Percentiles rank a stretch among this genome's conserved stretches.
These are phyloP conservation scores for Platanista minor DNA, from an alignment of 2,113 vertebrate species.

Conservation along the genomic window DNA sequence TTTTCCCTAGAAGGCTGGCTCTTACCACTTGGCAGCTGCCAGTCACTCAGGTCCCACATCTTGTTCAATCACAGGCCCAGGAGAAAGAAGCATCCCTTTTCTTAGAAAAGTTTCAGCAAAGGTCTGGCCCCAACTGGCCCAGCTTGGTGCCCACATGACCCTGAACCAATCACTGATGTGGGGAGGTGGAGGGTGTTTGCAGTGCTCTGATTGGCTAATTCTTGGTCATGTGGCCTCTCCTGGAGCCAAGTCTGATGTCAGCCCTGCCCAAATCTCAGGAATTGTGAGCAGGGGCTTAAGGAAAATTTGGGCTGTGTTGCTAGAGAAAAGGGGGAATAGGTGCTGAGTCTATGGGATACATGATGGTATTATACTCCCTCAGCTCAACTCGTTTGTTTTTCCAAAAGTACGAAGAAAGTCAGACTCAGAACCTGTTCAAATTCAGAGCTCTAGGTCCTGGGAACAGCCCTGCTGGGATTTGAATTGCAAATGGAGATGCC, in stretches of 20 bases:
- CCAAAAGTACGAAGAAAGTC: not conserved
- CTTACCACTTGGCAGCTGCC: not conserved
- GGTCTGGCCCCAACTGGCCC: not conserved
- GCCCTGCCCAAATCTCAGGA: not conserved
- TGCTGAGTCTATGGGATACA: not conserved
- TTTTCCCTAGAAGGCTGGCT: not conserved
- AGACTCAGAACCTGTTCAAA: not conserved
- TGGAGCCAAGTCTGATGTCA: not conserved
- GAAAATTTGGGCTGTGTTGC: not conserved
- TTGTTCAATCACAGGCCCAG: not conserved
- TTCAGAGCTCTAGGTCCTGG: not conserved
- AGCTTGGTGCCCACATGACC: not conserved
- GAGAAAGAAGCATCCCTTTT: not conserved
- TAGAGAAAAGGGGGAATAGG: not conserved
- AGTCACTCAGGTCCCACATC: not conserved
- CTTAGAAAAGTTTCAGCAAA: not conserved
- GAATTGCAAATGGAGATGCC: not conserved
- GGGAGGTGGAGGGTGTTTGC: not conserved
- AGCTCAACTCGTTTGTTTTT: not conserved
- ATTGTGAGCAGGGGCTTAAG: not conserved
- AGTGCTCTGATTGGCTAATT: not conserved
- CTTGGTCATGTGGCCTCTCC: not conserved
- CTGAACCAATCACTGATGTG: not conserved
- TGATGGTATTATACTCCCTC: not conserved
- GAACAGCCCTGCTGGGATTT: not conserved